Evolutionary conservation across 1,140 invertebrate species (phyloP), one percentile per base, ranked within the genome.

Genomic region (Caenorhabditis briggsae): DNA sequence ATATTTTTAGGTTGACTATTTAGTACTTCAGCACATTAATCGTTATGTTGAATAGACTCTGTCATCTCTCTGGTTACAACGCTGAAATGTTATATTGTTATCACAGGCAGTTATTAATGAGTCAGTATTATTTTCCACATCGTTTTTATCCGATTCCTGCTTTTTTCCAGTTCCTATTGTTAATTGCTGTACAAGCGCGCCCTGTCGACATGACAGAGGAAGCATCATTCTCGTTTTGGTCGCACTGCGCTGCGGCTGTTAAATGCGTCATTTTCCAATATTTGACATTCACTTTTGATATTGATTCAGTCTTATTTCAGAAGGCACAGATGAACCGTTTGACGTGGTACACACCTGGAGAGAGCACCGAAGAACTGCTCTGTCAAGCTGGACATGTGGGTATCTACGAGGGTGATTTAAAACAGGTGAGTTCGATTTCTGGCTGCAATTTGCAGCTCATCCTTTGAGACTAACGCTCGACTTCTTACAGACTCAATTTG

Each of bases 351-450:
- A 85, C 86, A 46, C 85, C 87, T 20, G 91, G 91, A 12, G 91
- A 92, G 64, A 88, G 90, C 33, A 92, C 91, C 90, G 91, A 92
- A 84, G 91, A 92, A 59, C 89, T 92, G 50, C 90, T 92, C 46
- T 88, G 87, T 70, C 91, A 92, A 83, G 89, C 91, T 8, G 91
- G 91, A 56, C 74, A 90, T 88, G 91, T 92, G 56, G 91, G 91
- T 0, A 92, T 92, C 56, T 92, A 89, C 58, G 91, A 92, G 85
- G 91, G 91, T 23, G 91, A 92, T 85, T 85, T 89, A 9, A 92
- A 92, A 90, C 90, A 92, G 25, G 88, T 87, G 20, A n/a, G 43
- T 82, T 64, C 25, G 11, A 41, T 59, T n/a, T n/a, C n/a, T n/a
- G n/a, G n/a, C n/a, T n/a, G n/a, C n/a, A n/a, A n/a, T n/a, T n/a